Evolutionary conservation across 2,113 vertebrate species (phyloP).

Genomic region (Grallaria varia): DNA sequence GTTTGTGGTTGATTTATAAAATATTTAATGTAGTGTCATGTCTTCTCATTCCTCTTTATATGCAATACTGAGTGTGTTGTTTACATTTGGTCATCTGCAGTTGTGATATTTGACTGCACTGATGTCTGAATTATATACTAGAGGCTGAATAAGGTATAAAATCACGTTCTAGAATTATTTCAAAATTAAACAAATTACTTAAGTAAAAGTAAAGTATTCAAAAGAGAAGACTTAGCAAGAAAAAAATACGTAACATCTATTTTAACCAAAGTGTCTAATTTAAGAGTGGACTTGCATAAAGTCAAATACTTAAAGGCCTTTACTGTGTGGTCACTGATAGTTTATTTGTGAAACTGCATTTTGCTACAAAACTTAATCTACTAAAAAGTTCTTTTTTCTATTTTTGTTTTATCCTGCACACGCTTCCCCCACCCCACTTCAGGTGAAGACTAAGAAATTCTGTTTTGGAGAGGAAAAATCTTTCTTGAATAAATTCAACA

Average conservation of each 20-base stretch:
- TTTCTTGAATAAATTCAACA: not conserved
- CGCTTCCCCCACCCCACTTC: fast-evolving
- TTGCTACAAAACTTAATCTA: not conserved
- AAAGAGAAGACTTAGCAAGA: not conserved
- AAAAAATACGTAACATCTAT: not conserved
- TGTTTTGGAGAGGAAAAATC: not conserved
- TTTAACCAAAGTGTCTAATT: not conserved
- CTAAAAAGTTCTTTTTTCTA: not conserved
- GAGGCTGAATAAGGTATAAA: not conserved
- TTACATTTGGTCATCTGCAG: not conserved
- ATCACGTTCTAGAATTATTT: not conserved
- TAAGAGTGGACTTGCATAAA: not conserved
- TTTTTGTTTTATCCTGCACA: not conserved
- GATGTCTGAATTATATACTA: not conserved
- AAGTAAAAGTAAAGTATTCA: not conserved
- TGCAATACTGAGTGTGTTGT: not conserved
- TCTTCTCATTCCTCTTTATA: not conserved
- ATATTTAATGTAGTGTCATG: not conserved
- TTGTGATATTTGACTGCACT: not conserved
- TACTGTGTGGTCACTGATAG: not conserved
- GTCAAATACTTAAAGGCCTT: not conserved
- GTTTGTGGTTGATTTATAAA: not conserved
- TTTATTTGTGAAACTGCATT: not conserved
- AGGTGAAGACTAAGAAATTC: not conserved
- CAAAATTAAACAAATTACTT: not conserved